Conservation (phyloP, 1,140 invertebrate species). For the Neodiprion lecontei region DNA sequence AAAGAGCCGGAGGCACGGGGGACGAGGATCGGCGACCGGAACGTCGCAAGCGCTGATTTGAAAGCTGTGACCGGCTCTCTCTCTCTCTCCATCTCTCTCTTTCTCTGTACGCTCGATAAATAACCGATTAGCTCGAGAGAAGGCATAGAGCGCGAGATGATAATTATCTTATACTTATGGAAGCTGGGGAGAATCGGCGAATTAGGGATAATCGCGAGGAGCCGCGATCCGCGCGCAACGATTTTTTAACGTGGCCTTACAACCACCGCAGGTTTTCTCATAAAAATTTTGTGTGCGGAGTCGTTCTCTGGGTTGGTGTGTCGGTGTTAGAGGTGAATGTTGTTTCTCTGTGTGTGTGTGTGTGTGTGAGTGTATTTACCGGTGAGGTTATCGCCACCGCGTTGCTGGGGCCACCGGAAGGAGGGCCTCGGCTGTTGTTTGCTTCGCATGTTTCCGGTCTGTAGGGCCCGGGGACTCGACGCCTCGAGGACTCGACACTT, state of each 20-base stretch:
- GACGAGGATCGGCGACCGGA: no score
- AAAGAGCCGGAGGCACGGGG: no score
- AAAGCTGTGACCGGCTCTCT: no score
- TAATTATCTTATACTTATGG: background rate
- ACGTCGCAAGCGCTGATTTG: no score
- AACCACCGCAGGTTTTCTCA: background rate
- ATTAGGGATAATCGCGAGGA: background rate
- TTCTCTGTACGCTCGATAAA: no score
- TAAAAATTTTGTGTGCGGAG: background rate
- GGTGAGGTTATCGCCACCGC: constrained; percentile 61
- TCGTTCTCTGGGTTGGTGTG: no score
- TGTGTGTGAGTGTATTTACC: constrained; percentile 50
- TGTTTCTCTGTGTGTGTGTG: background rate
- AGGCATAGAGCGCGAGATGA: no score
- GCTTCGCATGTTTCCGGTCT: constrained; percentile 62
- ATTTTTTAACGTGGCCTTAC: background rate
- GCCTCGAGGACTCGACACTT: constrained; percentile 37
- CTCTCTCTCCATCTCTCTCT: no score
- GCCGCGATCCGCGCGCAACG: background rate
- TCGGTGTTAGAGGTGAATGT: no score
- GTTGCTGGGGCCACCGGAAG: constrained; percentile 62
- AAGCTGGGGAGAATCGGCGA: background rate
- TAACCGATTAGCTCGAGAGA: no score
- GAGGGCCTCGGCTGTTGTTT: constrained; percentile 63
- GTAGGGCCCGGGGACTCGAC: constrained; percentile 46